Evolutionary conservation across 1,140 invertebrate genomes (phyloP).

Genomic region (Drosophila truncata): DNA sequence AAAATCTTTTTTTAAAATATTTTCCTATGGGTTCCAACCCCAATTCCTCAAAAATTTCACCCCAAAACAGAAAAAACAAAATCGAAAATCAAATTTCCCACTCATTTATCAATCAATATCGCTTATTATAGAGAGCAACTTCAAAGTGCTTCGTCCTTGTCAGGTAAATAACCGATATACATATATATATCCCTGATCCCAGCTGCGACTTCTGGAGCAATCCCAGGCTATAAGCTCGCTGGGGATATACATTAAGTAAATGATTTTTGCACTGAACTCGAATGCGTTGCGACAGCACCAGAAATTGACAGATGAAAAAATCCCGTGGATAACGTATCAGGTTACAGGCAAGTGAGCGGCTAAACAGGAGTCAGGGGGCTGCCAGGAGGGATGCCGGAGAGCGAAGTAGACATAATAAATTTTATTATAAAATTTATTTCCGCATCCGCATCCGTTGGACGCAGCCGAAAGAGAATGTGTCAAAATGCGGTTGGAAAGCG

Average conservation of each 20-base stretch:
- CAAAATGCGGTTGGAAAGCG: slow-evolving; percentile 74
- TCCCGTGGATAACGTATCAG: slow-evolving; percentile 68
- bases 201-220: slow-evolving; percentile 26
- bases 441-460: slow-evolving; percentile 26
- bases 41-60: background rate
- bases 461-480: slow-evolving; percentile 57
- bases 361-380: slow-evolving; percentile 19
- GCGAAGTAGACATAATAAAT: slow-evolving; percentile 80
- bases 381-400: slow-evolving; percentile 18
- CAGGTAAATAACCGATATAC: slow-evolving; percentile 29
- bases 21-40: slow-evolving; percentile 9
- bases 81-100: slow-evolving; percentile 48
- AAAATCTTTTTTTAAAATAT: slow-evolving; percentile 20
- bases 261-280: slow-evolving; percentile 65
- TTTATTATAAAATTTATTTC: slow-evolving; percentile 84
- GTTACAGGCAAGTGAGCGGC: slow-evolving; percentile 69
- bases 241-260: slow-evolving; percentile 72
- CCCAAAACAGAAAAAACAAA: background rate
- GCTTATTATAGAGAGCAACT: slow-evolving; percentile 61
- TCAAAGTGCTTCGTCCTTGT: slow-evolving; percentile 75
- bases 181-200: slow-evolving; percentile 43
- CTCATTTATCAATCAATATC: slow-evolving; percentile 82
- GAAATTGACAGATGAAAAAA: slow-evolving; percentile 71
- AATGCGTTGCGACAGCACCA: slow-evolving; percentile 61
- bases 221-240: slow-evolving; percentile 21